These are phyloP conservation scores for Lethenteron reissneri DNA, from an alignment of 2,113 vertebrate species.

Conservation along the genomic window DNA sequence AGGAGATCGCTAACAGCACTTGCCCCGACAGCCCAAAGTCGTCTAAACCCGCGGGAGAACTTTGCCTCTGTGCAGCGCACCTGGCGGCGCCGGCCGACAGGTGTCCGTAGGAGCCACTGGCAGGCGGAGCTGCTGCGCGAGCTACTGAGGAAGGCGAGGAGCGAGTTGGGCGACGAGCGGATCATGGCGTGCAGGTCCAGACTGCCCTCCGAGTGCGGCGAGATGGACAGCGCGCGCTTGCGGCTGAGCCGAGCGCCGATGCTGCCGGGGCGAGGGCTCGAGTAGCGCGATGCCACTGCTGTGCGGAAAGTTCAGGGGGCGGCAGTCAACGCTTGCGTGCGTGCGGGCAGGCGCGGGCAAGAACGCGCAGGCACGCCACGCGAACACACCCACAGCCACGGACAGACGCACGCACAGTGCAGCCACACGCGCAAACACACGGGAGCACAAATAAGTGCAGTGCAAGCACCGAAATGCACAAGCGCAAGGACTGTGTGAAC, in stretches of 20 bases:
- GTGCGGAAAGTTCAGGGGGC: neutral
- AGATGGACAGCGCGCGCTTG: conserved; percentile 81
- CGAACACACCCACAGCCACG: no score
- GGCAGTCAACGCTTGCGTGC: no score
- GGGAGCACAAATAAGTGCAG: no score
- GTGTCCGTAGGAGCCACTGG: conserved; percentile 88
- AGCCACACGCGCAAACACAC: no score
- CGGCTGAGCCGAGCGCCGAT: conserved; percentile 68
- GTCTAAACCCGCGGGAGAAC: no score
- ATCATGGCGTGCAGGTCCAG: conserved; percentile 98
- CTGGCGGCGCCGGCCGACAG: conserved; percentile 78
- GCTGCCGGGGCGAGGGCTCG: conserved; percentile 40
- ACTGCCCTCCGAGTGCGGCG: conserved; percentile 81
- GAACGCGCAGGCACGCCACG: no score
- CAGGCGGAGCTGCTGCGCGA: conserved; percentile 65
- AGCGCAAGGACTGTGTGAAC: no score
- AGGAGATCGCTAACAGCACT: no score
- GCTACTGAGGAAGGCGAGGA: conserved; percentile 96
- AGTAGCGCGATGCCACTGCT: conserved; percentile 31
- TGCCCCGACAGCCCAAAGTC: no score
- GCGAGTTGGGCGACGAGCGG: conserved; percentile 82
- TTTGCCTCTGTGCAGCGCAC: conserved; percentile 17
- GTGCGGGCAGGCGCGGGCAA: no score
- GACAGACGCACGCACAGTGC: no score
- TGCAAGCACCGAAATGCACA: no score